A percentile compares a stretch with the other conserved stretches of the same genome.
phyloP scores from a whole-genome alignment of 2,888 invertebrate species.

The Acanthoscelides obtectus region DNA sequence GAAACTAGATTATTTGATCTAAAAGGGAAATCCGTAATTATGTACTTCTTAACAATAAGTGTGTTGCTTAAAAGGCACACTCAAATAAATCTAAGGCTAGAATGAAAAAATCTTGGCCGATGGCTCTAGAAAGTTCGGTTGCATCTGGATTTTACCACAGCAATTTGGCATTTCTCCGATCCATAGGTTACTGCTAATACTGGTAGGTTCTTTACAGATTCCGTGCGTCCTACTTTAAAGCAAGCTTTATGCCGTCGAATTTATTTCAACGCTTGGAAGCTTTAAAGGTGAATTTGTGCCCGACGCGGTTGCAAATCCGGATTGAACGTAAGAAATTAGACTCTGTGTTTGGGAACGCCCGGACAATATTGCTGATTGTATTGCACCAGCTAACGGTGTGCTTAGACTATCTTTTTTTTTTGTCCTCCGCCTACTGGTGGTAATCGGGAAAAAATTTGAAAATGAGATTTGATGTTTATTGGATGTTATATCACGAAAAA shows the following conservation, averaged over 20 bases:
- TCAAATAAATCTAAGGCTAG: too few species aligned
- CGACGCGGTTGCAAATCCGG: neutral
- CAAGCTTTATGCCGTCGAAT: neutral
- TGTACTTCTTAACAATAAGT: too few species aligned
- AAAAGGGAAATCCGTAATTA: too few species aligned
- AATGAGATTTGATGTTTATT: too few species aligned
- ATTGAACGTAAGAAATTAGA: neutral
- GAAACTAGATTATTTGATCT: too few species aligned
- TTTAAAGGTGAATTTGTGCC: neutral
- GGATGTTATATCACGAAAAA: too few species aligned
- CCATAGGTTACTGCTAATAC: constrained; percentile 7
- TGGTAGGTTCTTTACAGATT: neutral
- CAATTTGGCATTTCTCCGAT: constrained; percentile 8
- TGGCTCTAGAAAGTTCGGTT: constrained; percentile 4
- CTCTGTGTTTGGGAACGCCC: neutral
- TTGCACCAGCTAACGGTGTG: neutral
- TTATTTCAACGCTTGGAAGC: neutral
- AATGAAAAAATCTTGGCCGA: constrained; percentile 11
- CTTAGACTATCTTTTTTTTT: too few species aligned
- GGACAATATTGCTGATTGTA: neutral
- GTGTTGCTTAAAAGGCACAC: too few species aligned
- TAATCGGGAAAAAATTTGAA: too few species aligned
- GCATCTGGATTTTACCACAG: constrained; percentile 12
- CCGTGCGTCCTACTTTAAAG: neutral
- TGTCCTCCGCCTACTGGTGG: too few species aligned